Percentiles rank a stretch among this genome's conserved stretches.
Conservation (phyloP, 1,140 invertebrate genomes). For the Palaemon carinicauda region DNA sequence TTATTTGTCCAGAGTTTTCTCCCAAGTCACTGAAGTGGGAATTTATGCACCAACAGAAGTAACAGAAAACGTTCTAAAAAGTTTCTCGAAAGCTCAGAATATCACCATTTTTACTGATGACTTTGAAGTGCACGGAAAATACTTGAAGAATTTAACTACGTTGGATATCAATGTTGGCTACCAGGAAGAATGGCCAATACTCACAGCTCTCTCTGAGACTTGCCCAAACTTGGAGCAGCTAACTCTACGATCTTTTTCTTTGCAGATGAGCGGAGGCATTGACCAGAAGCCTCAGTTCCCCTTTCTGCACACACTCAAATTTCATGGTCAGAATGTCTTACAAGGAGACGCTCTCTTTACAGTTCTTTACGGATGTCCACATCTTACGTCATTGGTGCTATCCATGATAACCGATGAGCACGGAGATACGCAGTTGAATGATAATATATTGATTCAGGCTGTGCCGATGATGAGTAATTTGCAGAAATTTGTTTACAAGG, state of each 20-base stretch:
- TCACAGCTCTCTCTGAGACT: slow-evolving; percentile 21
- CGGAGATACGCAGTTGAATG: slow-evolving; percentile 21
- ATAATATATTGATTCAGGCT: slow-evolving; percentile 23
- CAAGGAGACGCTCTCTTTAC: slow-evolving; percentile 13
- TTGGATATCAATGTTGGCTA: slow-evolving; percentile 43
- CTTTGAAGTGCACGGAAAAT: slow-evolving; percentile 38
- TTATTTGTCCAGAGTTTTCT: slow-evolving; percentile 29
- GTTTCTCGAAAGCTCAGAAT: slow-evolving; percentile 33
- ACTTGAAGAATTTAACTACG: slow-evolving; percentile 36
- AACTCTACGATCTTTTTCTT: slow-evolving; percentile 36
- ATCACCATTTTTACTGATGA: slow-evolving; percentile 45
- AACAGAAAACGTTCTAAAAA: slow-evolving; percentile 32
- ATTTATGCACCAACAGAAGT: slow-evolving; percentile 39
- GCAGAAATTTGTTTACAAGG: slow-evolving; percentile 50
- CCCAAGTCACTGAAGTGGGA: slow-evolving; percentile 25
- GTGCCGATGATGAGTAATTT: slow-evolving; percentile 19
- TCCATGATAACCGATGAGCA: slow-evolving; percentile 46
- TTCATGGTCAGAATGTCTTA: slow-evolving; percentile 40
- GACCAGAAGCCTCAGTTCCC: slow-evolving; percentile 7
- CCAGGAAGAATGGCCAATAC: slow-evolving; percentile 42
- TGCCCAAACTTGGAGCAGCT: slow-evolving; percentile 36
- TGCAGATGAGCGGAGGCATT: slow-evolving; percentile 1
- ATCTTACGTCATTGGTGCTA: slow-evolving; percentile 26
- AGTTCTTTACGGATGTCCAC: slow-evolving; percentile 24
- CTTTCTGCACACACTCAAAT: slow-evolving; percentile 25